Evolutionary conservation across 2,113 vertebrate species (phyloP), one percentile per base, ranked within the genome.

Genomic region (Cyphomyrus plagiostoma): DNA sequence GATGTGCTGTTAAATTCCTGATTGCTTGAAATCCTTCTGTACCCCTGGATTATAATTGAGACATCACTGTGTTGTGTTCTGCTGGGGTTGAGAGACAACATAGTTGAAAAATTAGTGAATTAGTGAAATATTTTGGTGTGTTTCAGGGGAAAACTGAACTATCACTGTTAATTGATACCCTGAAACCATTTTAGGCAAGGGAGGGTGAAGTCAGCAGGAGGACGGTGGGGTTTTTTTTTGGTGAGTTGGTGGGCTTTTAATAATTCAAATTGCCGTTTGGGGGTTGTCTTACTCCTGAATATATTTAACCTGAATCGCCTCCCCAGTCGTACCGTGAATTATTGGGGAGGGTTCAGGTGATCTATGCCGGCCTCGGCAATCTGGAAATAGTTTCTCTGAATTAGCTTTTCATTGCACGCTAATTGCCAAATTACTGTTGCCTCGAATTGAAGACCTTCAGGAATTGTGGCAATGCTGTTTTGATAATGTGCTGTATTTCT

Each of bases 391-490:
- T 90, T 90, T 80, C 90, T 90, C 85, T 30, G 56, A n/a, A 86
- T 90, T 90, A 90, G 26, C 48, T 83, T 88, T 42, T 83, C 70
- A 80, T 66, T 84, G 90, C 90, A 88, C 84, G 80, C 62, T 90
- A 90, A 88, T 62, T 46, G 50, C 30, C 39, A 39, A 83, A 90
- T 90, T 88, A 90, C 23, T n/a, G 13, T 58, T 26, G 83, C 74
- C 86, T 83, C 39, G 6, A 52, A 53, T 48, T 50, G 50, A 50
- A 52, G 19, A 53, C 49, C 85, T 87, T 52, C 30, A 53, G n/a
- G 26, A 56, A 87, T 53, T 15, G 85, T 42, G 39, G 17, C 45
- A 45, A 10, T n/a, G 58, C 87, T 88, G 52, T 42, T 45, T 88
- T 53, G 15, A 26, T 53, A 48, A 30, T 42, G 17, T 19, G 30